Conservation (phyloP, 2,888 invertebrate species). For the Melanotus villosus region DNA sequence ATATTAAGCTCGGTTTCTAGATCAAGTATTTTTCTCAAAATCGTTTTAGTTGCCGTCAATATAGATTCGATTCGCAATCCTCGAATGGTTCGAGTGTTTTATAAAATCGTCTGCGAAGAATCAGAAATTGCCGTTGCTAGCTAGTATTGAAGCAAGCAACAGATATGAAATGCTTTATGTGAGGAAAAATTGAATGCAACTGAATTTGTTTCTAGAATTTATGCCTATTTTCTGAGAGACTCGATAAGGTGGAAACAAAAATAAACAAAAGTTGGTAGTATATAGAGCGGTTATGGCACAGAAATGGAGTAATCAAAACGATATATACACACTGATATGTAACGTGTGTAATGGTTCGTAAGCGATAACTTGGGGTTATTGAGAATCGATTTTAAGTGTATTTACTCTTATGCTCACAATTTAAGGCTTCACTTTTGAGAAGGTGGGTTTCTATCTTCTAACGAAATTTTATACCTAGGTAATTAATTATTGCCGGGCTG, state of each 20-base stretch:
- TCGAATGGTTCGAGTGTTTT: too few relatives aligned
- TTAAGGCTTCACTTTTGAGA: constrained; percentile 38
- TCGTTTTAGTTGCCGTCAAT: too few relatives aligned
- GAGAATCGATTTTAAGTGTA: constrained; percentile 60
- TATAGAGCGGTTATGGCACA: constrained; percentile 46
- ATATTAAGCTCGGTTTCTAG: too few relatives aligned
- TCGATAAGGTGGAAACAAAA: constrained; percentile 35
- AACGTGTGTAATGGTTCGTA: constrained; percentile 62
- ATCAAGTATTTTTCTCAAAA: too few relatives aligned
- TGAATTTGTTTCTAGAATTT: constrained; percentile 12
- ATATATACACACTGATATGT: constrained; percentile 62
- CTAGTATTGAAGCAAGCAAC: neutral
- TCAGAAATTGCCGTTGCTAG: too few relatives aligned
- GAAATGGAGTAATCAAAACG: constrained; percentile 59
- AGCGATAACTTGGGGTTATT: constrained; percentile 61
- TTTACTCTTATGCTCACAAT: constrained; percentile 44
- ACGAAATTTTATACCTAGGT: constrained; percentile 28
- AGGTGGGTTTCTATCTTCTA: constrained; percentile 7
- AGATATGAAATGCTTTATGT: neutral
- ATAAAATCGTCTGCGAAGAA: too few relatives aligned
- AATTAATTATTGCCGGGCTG: constrained; percentile 31
- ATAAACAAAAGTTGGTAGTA: constrained; percentile 40
- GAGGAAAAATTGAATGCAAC: constrained; percentile 21
- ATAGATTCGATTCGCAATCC: too few relatives aligned
- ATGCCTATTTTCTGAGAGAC: constrained; percentile 23